A percentile compares a stretch with the other conserved stretches of the same genome.
These are phyloP conservation scores for Myotis pilosus DNA, from an alignment of 2,797 vertebrate species.

Conservation along the genomic window DNA sequence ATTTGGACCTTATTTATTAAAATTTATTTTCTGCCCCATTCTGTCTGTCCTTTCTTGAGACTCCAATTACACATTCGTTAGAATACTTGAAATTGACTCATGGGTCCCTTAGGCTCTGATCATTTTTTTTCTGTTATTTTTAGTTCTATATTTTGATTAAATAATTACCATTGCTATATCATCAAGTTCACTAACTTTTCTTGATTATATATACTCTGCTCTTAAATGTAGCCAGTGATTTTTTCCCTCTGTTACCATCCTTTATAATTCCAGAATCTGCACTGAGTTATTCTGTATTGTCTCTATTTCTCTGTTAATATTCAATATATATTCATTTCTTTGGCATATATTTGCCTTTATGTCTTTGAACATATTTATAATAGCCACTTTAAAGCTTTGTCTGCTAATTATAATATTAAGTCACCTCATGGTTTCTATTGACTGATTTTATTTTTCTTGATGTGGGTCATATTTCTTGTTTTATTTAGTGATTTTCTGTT, in stretches of 20 bases:
- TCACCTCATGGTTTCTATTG: neutral
- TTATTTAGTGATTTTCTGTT: neutral
- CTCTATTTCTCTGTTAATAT: neutral
- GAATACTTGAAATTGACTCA: neutral
- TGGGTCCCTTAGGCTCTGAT: neutral
- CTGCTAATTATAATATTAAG: neutral
- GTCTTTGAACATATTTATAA: neutral
- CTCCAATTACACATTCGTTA: neutral
- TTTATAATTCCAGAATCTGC: neutral
- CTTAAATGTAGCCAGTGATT: neutral
- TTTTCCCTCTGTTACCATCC: neutral
- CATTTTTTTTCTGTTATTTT: neutral
- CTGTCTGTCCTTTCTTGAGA: neutral
- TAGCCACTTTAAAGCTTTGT: neutral
- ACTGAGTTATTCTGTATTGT: neutral
- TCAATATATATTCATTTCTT: neutral
- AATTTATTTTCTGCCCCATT: neutral
- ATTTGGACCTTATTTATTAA: neutral
- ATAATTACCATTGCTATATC: neutral
- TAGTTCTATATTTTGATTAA: neutral
- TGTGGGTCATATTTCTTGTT: neutral
- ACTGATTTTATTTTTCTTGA: neutral
- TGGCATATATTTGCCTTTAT: neutral
- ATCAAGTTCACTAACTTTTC: neutral
- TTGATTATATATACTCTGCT: neutral